Percentiles rank a stretch among this genome's conserved stretches.
These are phyloP conservation scores for Macroglossus sobrinus DNA, from an alignment of 2,113 vertebrate genomes.

Conservation along the genomic window DNA sequence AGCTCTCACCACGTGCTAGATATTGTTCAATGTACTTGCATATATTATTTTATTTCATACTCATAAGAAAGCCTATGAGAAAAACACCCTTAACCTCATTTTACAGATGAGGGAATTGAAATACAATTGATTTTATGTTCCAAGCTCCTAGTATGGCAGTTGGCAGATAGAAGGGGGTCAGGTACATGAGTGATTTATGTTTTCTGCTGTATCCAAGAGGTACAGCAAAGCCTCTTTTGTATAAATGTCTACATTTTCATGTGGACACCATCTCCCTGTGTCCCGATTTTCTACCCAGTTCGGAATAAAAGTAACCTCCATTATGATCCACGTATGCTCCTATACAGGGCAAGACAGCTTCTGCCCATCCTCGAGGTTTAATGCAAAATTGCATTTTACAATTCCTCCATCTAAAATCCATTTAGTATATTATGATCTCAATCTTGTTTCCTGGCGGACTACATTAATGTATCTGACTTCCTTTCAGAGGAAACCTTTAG, in stretches of 20 bases:
- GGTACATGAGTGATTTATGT: not conserved
- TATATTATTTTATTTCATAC: not conserved
- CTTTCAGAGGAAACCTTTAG: constrained; percentile 10
- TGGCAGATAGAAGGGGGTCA: not conserved
- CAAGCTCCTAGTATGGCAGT: not conserved
- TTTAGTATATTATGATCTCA: not conserved
- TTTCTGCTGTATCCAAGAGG: not conserved
- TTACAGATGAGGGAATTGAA: not conserved
- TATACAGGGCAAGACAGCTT: not conserved
- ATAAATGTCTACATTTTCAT: not conserved
- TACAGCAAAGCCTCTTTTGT: not conserved
- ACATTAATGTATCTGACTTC: not conserved
- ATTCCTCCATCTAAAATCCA: constrained; percentile 13
- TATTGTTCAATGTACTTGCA: not conserved
- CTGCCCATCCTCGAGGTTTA: not conserved
- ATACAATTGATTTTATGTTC: not conserved
- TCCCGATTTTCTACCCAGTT: not conserved
- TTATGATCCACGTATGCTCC: not conserved
- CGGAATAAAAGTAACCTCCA: not conserved
- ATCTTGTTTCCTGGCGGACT: not conserved
- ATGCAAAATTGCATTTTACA: not conserved
- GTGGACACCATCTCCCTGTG: not conserved
- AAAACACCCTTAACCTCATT: not conserved
- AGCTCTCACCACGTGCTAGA: not conserved
- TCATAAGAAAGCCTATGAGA: not conserved